Evolutionary conservation across 2,113 vertebrate species (phyloP), one percentile per base, ranked within the genome.

Genomic region (Corynorhinus townsendii): DNA sequence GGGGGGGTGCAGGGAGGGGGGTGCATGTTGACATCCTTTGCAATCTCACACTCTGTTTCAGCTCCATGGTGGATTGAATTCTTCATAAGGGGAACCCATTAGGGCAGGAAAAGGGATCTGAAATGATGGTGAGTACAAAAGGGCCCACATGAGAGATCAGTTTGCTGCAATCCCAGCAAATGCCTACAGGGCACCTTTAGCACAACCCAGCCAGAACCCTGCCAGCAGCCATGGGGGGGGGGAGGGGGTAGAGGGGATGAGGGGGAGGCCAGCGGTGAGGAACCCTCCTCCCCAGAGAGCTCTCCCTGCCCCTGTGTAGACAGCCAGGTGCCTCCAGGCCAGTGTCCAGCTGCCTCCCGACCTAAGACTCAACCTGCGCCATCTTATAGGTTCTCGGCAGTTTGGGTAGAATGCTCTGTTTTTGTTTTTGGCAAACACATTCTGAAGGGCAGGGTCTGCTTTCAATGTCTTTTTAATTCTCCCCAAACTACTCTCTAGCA

Each of bases 11-110:
- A 0, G 56, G 59, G 59, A 28, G 0, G 3, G 1, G 12, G 7
- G 4, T 11, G 2, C 12, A 15, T 0, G 28, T 0, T 8, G 68
- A 0, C 4, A 0, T 33, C 17, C 28, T 59, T 30, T 19, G 47
- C 4, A 28, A 20, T 3, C 79, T 72, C 66, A 66, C 28, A 6
- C 40, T 43, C 47, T 38, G 56, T 43, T 76, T 49, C 81, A 30
- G 2, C 43, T 40, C 30, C 52, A 33, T 28, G 35, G 26, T 15
- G 45, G 76, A 2, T 17, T 26, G 12, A 11, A 30, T 4, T 12
- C 68, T 35, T n/a, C 43, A 22, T 1, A 4, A 30, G 33, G 22
- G 28, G 40, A 45, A 35, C 22, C 3, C 12, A 0, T 56, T 11
- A 10, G 1, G 28, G 62, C 9, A 47, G 7, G 52, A 54, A 20